These are phyloP conservation scores for Sus cebifrons DNA, from an alignment of 2,797 vertebrate species.

Conservation along the genomic window DNA sequence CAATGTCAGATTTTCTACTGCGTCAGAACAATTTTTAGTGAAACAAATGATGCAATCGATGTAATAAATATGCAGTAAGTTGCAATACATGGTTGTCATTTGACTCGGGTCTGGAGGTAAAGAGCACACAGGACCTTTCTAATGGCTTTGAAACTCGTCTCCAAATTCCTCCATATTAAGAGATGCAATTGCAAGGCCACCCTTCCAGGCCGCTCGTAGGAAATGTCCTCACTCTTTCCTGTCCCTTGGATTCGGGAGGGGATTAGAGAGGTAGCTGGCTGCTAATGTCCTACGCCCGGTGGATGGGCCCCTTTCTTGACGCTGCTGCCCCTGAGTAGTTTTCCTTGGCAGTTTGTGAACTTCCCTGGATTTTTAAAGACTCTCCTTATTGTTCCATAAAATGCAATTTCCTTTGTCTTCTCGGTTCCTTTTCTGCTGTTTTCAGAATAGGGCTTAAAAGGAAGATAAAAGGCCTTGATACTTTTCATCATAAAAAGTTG, in stretches of 20 bases:
- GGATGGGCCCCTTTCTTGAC: slow-evolving; percentile 9
- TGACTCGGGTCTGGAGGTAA: not conserved
- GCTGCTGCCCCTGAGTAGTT: slow-evolving; percentile 55
- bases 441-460: slow-evolving; percentile 77
- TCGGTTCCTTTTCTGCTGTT: slow-evolving; percentile 73
- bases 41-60: slow-evolving; percentile 47
- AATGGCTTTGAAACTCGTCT: slow-evolving; percentile 50
- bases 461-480: slow-evolving; percentile 78
- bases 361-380: slow-evolving; percentile 83
- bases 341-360: slow-evolving; percentile 77
- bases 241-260: slow-evolving; percentile 55
- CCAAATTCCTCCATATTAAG: slow-evolving; percentile 52
- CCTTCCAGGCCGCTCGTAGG: not conserved
- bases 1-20: slow-evolving; percentile 11
- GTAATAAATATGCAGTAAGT: too few relatives aligned
- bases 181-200: slow-evolving; percentile 49
- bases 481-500: slow-evolving; percentile 82
- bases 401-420: slow-evolving; percentile 77
- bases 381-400: slow-evolving; percentile 76
- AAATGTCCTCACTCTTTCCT: slow-evolving; percentile 61
- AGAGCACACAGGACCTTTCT: slow-evolving; percentile 26
- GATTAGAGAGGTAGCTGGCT: slow-evolving; percentile 34
- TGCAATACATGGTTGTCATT: not conserved
- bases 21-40: slow-evolving; percentile 58
- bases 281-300: slow-evolving; percentile 54